These are phyloP conservation scores for Linurgus olivaceus DNA, from an alignment of 2,797 vertebrate species.

Conservation along the genomic window DNA sequence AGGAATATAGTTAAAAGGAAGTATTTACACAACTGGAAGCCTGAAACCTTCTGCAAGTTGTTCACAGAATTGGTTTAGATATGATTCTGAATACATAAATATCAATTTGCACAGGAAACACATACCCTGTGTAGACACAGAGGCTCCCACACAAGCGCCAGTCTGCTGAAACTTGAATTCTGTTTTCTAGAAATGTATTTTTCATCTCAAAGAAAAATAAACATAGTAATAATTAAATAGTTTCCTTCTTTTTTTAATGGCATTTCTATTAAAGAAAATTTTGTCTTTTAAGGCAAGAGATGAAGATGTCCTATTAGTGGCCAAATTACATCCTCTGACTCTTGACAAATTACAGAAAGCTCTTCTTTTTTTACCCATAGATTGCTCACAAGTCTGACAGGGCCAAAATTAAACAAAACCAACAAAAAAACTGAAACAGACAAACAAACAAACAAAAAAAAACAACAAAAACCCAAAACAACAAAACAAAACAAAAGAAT, in stretches of 20 bases:
- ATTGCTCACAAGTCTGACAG: not conserved
- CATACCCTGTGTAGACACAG: not conserved
- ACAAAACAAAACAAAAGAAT: not conserved
- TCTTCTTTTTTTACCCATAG: not conserved
- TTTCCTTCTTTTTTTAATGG: not conserved
- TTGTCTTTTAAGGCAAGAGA: not conserved
- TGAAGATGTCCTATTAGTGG: not conserved
- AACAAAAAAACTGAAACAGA: not conserved
- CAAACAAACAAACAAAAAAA: not conserved
- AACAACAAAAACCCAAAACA: not conserved
- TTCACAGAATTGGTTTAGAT: not conserved
- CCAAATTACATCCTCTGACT: not conserved
- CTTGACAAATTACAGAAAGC: not conserved
- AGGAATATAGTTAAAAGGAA: not conserved
- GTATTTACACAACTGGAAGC: not conserved
- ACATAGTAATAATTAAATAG: not conserved
- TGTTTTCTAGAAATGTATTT: not conserved
- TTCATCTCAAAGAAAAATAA: not conserved
- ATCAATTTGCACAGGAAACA: not conserved
- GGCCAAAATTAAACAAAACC: not conserved
- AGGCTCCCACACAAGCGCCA: not conserved
- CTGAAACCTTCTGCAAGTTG: not conserved
- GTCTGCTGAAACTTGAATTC: not conserved
- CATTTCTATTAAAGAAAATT: not conserved
- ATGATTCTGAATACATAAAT: not conserved